These are phyloP conservation scores for Gallinago jamesoni DNA, from an alignment of 2,113 vertebrate genomes.

Conservation along the genomic window DNA sequence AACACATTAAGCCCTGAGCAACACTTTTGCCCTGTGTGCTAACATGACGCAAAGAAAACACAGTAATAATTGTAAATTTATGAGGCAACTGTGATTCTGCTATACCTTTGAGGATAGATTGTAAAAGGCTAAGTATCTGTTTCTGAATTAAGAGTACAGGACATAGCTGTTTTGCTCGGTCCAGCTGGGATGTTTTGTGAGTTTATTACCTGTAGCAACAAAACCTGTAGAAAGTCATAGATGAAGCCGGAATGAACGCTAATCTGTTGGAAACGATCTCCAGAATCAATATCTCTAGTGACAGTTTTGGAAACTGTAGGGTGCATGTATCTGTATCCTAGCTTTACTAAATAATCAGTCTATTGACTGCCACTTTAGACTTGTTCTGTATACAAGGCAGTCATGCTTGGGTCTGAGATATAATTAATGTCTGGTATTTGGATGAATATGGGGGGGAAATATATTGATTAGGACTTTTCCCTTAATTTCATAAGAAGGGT, in stretches of 20 bases:
- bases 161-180: not conserved
- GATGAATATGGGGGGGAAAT: not conserved
- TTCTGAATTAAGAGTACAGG: not conserved
- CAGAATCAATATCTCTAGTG: not conserved
- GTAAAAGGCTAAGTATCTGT: conserved; percentile 2
- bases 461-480: not conserved
- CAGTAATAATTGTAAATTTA: not conserved
- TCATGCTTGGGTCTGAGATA: not conserved
- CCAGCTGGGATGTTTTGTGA: not conserved
- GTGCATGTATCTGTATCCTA: not conserved
- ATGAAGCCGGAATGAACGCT: not conserved
- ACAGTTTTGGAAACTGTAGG: not conserved
- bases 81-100: not conserved
- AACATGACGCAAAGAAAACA: not conserved
- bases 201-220: not conserved
- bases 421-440: not conserved
- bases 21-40: not conserved
- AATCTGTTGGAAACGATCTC: not conserved
- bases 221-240: not conserved
- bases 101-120: not conserved
- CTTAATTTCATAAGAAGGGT: not conserved
- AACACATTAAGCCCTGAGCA: not conserved
- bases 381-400: not conserved
- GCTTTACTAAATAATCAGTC: not conserved
- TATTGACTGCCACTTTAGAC: not conserved